These are phyloP conservation scores for Melitaea cinxia DNA, from an alignment of 1,140 invertebrate species.

Conservation along the genomic window DNA sequence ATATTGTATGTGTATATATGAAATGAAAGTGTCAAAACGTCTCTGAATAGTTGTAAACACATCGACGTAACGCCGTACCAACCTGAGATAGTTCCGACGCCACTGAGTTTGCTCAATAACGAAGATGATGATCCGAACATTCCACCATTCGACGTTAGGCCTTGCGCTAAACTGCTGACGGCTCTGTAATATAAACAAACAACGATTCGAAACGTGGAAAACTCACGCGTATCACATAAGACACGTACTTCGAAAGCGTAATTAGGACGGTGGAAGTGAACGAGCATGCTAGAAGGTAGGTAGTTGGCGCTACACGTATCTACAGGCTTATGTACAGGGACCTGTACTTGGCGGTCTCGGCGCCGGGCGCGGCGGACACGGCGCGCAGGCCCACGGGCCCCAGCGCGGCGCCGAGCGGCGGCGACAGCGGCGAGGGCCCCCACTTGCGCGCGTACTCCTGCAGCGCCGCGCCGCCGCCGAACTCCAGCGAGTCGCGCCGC, in stretches of 20 bases:
- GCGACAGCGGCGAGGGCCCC: slow-evolving; percentile 77
- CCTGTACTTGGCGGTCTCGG: slow-evolving; percentile 92
- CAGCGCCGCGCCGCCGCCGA: slow-evolving; percentile 68
- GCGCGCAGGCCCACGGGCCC: slow-evolving; percentile 80
- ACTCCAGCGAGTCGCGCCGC: slow-evolving; percentile 78
- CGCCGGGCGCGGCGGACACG: slow-evolving; percentile 94
- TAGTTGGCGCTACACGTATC: too few relatives aligned
- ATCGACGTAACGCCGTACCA: slow-evolving; percentile 52
- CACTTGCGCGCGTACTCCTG: slow-evolving; percentile 80
- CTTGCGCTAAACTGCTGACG: slow-evolving; percentile 84
- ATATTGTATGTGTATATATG: neutral
- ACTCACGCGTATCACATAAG: slow-evolving; percentile 31
- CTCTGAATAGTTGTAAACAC: slow-evolving; percentile 40
- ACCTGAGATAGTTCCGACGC: slow-evolving; percentile 78
- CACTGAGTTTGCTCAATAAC: slow-evolving; percentile 88
- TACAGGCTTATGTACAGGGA: too few relatives aligned
- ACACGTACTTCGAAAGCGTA: slow-evolving; percentile 36
- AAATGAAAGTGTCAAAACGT: slow-evolving; percentile 30
- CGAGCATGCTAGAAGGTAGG: slow-evolving; percentile 58
- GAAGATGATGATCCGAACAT: slow-evolving; percentile 92
- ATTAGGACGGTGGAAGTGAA: slow-evolving; percentile 33
- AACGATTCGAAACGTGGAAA: slow-evolving; percentile 44
- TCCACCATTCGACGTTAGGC: slow-evolving; percentile 88
- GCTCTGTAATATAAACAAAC: slow-evolving; percentile 72
- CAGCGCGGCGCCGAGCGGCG: slow-evolving; percentile 71